Evolutionary conservation across 2,888 invertebrate genomes (phyloP).

Genomic region (Heliconius charithonia): DNA sequence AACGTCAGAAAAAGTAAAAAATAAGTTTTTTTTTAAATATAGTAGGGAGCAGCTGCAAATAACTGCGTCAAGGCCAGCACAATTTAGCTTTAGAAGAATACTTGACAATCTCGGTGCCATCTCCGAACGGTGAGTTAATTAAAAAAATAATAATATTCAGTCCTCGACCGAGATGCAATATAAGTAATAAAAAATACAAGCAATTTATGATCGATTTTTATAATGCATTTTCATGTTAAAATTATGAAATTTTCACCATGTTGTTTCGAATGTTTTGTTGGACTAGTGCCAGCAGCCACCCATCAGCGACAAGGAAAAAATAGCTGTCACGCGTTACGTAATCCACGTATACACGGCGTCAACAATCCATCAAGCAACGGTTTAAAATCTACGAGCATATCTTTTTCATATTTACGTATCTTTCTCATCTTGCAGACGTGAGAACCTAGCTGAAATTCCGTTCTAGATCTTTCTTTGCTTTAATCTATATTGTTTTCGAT

Average conservation of each 20-base stretch:
- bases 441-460: neutral
- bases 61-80: conserved; percentile 45
- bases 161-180: neutral
- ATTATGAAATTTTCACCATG: conserved; percentile 43
- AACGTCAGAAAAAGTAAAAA: neutral
- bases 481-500: neutral
- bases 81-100: conserved; percentile 21
- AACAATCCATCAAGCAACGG: conserved; percentile 44
- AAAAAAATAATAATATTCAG: neutral
- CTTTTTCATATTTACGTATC: neutral
- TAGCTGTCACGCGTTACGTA: conserved; percentile 73
- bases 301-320: conserved; percentile 77
- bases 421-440: neutral
- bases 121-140: neutral
- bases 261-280: conserved; percentile 64
- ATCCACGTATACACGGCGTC: conserved; percentile 50
- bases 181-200: neutral
- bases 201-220: conserved; percentile 24
- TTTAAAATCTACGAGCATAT: conserved; percentile 20
- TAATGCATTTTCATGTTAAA: conserved; percentile 38
- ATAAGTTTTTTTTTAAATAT: conserved; percentile 32
- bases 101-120: conserved; percentile 7
- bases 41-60: conserved; percentile 43
- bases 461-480: neutral
- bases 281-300: conserved; percentile 70